Conservation (phyloP, 2,797 vertebrate species). For the Rallus crepitans region DNA sequence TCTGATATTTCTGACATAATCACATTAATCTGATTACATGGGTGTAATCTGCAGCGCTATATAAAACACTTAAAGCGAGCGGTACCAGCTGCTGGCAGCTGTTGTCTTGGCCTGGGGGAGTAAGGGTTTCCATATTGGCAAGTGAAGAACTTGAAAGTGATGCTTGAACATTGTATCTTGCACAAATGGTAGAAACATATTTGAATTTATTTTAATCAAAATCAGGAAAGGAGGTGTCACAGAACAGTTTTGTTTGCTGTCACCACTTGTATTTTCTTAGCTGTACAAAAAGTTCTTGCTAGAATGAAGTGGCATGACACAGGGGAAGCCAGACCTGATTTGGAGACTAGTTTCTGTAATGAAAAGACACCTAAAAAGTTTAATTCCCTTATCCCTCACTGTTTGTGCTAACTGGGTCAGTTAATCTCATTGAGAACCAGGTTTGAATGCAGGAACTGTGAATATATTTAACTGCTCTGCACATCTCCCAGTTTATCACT, state of each 20-base stretch:
- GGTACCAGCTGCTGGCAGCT: conserved; percentile 35
- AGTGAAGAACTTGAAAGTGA: background rate
- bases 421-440: background rate
- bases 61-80: conserved; percentile 28
- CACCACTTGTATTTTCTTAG: background rate
- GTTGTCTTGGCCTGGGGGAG: conserved; percentile 7
- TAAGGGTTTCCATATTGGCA: background rate
- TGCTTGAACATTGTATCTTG: background rate
- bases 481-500: background rate
- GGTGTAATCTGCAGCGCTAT: conserved; percentile 31
- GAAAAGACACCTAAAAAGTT: background rate
- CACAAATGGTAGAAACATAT: conserved; percentile 12
- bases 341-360: background rate
- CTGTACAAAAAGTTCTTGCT: background rate
- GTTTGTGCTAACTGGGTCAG: background rate
- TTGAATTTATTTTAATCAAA: conserved; percentile 20
- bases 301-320: background rate
- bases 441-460: background rate
- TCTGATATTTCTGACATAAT: conserved; percentile 66
- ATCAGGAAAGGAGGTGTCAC: background rate
- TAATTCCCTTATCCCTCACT: background rate
- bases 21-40: conserved; percentile 49
- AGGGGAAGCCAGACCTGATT: background rate
- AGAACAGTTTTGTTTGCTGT: background rate
- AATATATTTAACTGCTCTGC: background rate